These are phyloP conservation scores for Nannobrachium achirus DNA, from an alignment of 2,113 vertebrate species.

Conservation along the genomic window DNA sequence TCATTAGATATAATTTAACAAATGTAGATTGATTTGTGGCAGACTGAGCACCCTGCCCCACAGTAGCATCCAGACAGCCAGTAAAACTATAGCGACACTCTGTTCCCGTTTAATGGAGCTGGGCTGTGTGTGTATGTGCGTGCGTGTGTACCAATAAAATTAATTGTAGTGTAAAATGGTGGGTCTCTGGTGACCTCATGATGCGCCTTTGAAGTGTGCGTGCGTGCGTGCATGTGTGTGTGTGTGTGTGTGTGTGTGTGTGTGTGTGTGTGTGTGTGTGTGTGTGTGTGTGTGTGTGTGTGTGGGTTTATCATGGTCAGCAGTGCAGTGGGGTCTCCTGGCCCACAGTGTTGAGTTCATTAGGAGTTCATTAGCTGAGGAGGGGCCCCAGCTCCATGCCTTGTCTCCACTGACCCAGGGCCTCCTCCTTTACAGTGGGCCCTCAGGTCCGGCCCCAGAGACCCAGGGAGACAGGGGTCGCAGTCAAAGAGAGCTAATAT, in stretches of 20 bases:
- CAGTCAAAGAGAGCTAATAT: no score
- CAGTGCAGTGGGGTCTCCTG: conserved; percentile 13
- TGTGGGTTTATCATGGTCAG: not conserved
- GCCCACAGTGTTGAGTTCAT: conserved; percentile 47
- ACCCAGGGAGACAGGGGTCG: not conserved
- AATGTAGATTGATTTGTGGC: not conserved
- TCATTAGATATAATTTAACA: not conserved
- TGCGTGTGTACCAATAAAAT: not conserved
- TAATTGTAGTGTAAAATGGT: not conserved
- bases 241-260: conserved; percentile 10
- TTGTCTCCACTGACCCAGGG: conserved; percentile 22
- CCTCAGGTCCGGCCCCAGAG: conserved; percentile 43
- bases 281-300: conserved; percentile 5
- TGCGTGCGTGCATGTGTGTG: not conserved
- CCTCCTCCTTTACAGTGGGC: conserved; percentile 29
- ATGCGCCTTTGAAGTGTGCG: not conserved
- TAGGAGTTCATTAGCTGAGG: conserved; percentile 40
- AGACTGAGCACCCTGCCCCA: not conserved
- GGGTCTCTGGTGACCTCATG: conserved; percentile 4
- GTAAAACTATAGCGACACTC: conserved; percentile 2
- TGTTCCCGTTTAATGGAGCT: not conserved
- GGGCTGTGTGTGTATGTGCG: not conserved
- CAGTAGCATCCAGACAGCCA: not conserved
- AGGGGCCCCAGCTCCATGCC: conserved; percentile 18
- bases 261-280: not conserved